Percentiles rank a stretch among this genome's conserved stretches.
Evolutionary conservation across 2,113 vertebrate genomes (phyloP).

Genomic region (Pipra filicauda): DNA sequence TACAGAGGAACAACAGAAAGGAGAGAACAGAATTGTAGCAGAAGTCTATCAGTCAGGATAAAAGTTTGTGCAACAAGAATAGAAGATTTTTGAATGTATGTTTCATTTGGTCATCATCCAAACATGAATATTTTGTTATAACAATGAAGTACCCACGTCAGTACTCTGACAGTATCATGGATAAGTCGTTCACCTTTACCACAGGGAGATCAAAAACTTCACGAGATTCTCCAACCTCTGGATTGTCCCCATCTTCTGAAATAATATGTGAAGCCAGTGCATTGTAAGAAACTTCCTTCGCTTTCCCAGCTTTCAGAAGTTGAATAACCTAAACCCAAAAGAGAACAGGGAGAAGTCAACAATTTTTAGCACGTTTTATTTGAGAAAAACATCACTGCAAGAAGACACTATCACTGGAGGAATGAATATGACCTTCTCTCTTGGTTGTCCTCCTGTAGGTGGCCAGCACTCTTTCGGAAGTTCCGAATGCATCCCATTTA

Average conservation of each 20-base stretch:
- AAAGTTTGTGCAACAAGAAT: neutral
- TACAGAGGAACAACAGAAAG: neutral
- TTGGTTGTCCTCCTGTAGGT: neutral
- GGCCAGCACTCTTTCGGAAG: neutral
- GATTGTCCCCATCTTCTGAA: conserved; percentile 94
- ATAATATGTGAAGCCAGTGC: conserved; percentile 96
- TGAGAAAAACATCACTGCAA: neutral
- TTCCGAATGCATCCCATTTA: neutral
- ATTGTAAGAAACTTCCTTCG: conserved; percentile 97
- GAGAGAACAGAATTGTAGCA: neutral
- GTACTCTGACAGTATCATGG: neutral
- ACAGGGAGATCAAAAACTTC: conserved; percentile 97
- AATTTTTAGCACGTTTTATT: neutral
- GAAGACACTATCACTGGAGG: neutral
- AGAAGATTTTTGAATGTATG: neutral
- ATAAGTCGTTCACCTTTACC: conserved; percentile 84
- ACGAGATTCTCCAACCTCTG: conserved; percentile 93
- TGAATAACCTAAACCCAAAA: conserved; percentile 83
- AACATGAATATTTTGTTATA: neutral
- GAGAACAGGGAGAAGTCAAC: neutral
- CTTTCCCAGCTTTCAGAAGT: conserved; percentile 92
- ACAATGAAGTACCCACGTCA: neutral
- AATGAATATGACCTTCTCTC: neutral
- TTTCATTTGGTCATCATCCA: neutral
- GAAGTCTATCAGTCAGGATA: too few species aligned